These are phyloP conservation scores for Scylla paramamosain DNA, from an alignment of 1,140 invertebrate genomes.

Conservation along the genomic window DNA sequence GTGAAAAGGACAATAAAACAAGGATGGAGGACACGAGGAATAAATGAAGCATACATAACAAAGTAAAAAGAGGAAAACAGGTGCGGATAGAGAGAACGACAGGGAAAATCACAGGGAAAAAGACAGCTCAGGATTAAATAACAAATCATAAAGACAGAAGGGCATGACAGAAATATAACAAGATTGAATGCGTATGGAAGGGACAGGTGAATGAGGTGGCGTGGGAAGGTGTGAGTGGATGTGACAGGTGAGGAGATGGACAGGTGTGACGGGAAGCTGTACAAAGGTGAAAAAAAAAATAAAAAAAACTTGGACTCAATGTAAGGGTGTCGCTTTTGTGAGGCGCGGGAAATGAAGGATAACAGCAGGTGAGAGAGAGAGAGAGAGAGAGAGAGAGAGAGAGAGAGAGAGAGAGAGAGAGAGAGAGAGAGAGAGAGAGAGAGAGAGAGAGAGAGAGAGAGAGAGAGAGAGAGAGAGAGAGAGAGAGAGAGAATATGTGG, in stretches of 20 bases:
- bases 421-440: neutral
- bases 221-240: neutral
- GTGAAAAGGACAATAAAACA: neutral
- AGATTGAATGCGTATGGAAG: too few relatives aligned
- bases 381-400: conserved; percentile 39
- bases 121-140: too few relatives aligned
- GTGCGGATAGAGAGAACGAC: too few relatives aligned
- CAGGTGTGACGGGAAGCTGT: neutral
- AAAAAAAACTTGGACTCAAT: too few relatives aligned
- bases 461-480: conserved; percentile 8
- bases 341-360: neutral
- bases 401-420: conserved; percentile 51
- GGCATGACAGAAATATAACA: too few relatives aligned
- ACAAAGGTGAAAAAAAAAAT: too few relatives aligned
- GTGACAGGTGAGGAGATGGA: neutral
- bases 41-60: too few relatives aligned
- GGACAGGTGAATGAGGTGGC: neutral
- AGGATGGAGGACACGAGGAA: too few relatives aligned
- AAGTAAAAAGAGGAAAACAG: neutral
- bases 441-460: conserved; percentile 33
- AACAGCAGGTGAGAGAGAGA: conserved; percentile 22
- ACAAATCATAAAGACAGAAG: too few relatives aligned
- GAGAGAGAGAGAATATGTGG: neutral
- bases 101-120: too few relatives aligned
- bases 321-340: too few relatives aligned